These are phyloP conservation scores for Psophia crepitans DNA, from an alignment of 2,113 vertebrate genomes.

Conservation along the genomic window DNA sequence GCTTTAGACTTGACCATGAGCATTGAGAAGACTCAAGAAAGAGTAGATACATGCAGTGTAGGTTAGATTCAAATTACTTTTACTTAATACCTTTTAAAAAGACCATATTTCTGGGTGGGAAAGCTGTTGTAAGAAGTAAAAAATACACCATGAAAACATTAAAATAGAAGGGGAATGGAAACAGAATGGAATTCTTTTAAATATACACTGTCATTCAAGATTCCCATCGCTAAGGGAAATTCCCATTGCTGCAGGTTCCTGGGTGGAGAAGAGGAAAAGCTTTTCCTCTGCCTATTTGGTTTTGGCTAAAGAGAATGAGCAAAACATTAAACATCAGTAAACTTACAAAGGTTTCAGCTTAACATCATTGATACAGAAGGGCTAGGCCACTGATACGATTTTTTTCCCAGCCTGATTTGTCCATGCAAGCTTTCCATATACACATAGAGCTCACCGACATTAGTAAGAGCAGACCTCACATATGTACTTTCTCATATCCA, in stretches of 20 bases:
- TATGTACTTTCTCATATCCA: background rate
- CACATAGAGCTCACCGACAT: background rate
- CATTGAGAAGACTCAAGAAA: background rate
- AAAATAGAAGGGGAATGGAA: background rate
- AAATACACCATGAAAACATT: background rate
- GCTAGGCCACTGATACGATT: background rate
- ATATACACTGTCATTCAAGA: background rate
- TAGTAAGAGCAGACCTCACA: background rate
- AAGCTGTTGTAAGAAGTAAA: background rate
- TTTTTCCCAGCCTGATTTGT: background rate
- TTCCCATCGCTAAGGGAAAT: background rate
- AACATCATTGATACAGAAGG: background rate
- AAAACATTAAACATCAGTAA: background rate
- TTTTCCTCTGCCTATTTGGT: background rate
- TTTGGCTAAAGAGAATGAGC: background rate
- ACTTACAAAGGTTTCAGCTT: background rate
- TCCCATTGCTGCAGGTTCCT: background rate
- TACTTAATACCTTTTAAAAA: background rate
- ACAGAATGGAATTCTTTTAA: background rate
- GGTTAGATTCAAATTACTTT: background rate
- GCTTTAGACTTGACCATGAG: background rate
- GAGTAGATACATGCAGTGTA: background rate
- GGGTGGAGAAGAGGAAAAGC: background rate
- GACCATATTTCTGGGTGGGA: background rate
- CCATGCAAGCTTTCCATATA: background rate